Evolutionary conservation across 2,797 vertebrate species (phyloP).

Genomic region (Pipistrellus pygmaeus): DNA sequence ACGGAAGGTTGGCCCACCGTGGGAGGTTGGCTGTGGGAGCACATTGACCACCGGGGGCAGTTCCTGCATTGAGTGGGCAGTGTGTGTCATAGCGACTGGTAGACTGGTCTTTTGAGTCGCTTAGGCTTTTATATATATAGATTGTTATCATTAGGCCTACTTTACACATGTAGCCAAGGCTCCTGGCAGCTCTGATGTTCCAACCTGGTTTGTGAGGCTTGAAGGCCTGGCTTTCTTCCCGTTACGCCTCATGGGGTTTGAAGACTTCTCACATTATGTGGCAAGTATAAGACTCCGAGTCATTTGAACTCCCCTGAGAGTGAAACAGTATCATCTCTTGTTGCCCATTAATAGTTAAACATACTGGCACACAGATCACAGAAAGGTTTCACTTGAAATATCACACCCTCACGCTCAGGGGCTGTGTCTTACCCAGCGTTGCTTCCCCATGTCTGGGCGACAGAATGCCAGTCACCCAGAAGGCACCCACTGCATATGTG

Average conservation of each 20-base stretch:
- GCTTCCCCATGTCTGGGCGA: not conserved
- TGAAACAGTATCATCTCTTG: not conserved
- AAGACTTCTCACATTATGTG: not conserved
- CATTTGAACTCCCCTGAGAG: conserved; percentile 24
- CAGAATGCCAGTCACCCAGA: not conserved
- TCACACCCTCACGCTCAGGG: not conserved
- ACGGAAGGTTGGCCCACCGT: no score
- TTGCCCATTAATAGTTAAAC: conserved; percentile 54
- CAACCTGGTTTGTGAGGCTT: not conserved
- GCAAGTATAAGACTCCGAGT: not conserved
- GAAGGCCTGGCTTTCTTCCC: not conserved
- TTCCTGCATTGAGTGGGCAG: no score
- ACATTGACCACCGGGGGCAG: no score
- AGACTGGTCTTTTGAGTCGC: no score
- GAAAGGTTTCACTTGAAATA: conserved; percentile 17
- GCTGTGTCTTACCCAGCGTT: not conserved
- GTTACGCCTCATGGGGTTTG: not conserved
- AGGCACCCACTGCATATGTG: not conserved
- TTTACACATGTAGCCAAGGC: not conserved
- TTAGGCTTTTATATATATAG: no score
- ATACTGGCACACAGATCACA: not conserved
- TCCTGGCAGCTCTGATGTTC: not conserved
- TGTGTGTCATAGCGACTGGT: no score
- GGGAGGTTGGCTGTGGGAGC: no score
- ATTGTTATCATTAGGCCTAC: not conserved